Base-by-base conservation (phyloP, 2,797 vertebrate genomes). In the Rhadinocentrus ornatus region DNA sequence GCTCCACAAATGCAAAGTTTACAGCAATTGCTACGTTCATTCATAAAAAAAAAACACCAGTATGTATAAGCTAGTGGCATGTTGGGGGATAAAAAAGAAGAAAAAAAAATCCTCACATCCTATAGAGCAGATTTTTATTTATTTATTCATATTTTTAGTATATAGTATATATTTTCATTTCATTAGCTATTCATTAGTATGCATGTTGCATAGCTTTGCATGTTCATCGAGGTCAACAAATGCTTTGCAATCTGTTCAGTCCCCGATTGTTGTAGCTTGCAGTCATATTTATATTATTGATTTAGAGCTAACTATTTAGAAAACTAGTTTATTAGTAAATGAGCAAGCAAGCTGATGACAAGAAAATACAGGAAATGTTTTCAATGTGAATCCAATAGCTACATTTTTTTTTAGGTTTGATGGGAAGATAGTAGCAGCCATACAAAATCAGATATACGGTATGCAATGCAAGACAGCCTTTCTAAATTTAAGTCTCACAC, bases 211-310 rank as follows among this genome's bases (percentile, higher is more conserved):
- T 27, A 39, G 55, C 34, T 57, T 48, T 24, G 35, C 41, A 29
- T 48, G 41, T 32, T 46, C 24, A 50, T 26, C 12, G 39, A 34
- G 37, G 29, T 70, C 58, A 62, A 32, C n/a, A 31, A 46, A 62
- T 54, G 18, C 22, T 50, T n/a, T 35, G 8, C 66, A 58, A 34
- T 58, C 46, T 58, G 41, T 16, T 50, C 31, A 20, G 20, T 16
- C 52, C 22, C 26, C 5, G 22, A 54, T 46, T 5, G 10, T 26
- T 58, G 27, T 31, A 44, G 15, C 22, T 35, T 27, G 4, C 22
- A 27, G 22, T 2, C 27, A 39, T 6, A 37, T 37, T 20, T 29
- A 27, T 52, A 60, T 15, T 52, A 26, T 54, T 31, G 4, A 24
- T 20, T 7, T 27, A 16, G 11, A 29, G 24, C 31, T 29, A 44